Base-by-base conservation (phyloP, 2,113 vertebrate species). In the Tamias sibiricus region DNA sequence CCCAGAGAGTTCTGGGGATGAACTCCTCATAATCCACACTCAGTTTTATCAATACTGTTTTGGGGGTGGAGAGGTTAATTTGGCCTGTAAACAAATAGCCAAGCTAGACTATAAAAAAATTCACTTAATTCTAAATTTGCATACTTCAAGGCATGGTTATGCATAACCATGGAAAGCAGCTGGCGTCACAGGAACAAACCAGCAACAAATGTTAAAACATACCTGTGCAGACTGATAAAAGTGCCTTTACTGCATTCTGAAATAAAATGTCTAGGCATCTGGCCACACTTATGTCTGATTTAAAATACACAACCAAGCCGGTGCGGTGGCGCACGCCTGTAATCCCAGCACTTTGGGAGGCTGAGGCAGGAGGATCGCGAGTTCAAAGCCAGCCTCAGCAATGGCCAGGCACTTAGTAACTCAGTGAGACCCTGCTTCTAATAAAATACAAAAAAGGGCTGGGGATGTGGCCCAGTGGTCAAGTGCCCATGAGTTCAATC, bases 261-360 rank as follows among this genome's bases (percentile, higher is more conserved):
- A 90, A n/a, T 69, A 96, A 96, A 94, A 71, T 1, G 4, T 79
- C 95, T 88, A 77, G 30, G 85, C 74, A 71, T 24, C 47, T 72
- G 10, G 24, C 47, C 86, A 92, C n/a, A 95, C 77, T 91, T 94
- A 79, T 35, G 81, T 80, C 10, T 74, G 94, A 96, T 24, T 94
- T 92, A 95, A 91, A 94, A 68, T 37, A 69, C 19, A 40, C 52
- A 85, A n/a, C 88, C 66, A 96, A n/a, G n/a, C n/a, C n/a, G n/a
- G n/a, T n/a, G n/a, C n/a, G n/a, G n/a, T n/a, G n/a, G n/a, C n/a
- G n/a, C n/a, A n/a, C n/a, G n/a, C n/a, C n/a, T n/a, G n/a, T n/a
- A n/a, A n/a, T n/a, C n/a, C n/a, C n/a, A n/a, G n/a, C n/a, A n/a
- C n/a, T n/a, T n/a, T n/a, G n/a, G n/a, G n/a, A n/a, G n/a, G n/a